A percentile compares a stretch with the other conserved stretches of the same genome.
phyloP scores from a whole-genome alignment of 2,797 vertebrate species.

The Lateolabrax maculatus region DNA sequence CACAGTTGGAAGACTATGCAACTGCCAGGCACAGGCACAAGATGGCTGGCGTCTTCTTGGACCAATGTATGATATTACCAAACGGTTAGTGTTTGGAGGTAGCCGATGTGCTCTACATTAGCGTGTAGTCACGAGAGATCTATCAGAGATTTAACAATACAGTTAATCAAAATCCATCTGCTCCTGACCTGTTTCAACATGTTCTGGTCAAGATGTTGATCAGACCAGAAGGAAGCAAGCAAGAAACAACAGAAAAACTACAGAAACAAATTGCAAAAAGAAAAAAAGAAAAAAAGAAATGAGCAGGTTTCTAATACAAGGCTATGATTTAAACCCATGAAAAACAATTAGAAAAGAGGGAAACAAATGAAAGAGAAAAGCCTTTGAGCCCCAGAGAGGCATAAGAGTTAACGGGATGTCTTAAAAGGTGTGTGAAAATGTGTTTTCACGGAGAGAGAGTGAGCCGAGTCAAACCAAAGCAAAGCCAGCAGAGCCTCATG shows the following conservation, averaged over 20 bases:
- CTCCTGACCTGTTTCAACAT: background rate
- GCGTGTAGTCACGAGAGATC: background rate
- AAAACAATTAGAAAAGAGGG: background rate
- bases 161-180: background rate
- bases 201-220: background rate
- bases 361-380: background rate
- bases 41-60: constrained; percentile 5
- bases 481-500: constrained; percentile 27
- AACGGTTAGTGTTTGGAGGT: background rate
- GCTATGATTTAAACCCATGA: background rate
- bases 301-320: background rate
- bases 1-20: constrained; percentile 32
- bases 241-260: background rate
- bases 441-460: constrained; percentile 2
- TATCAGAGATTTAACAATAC: background rate
- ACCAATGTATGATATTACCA: background rate
- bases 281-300: no score
- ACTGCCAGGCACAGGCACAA: constrained; percentile 20
- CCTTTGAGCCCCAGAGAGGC: background rate
- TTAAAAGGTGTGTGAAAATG: background rate
- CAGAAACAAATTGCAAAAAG: background rate
- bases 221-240: background rate
- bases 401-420: background rate
- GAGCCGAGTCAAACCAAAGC: constrained; percentile 30
- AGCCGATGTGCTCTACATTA: background rate